Base-by-base conservation (phyloP, 2,113 vertebrate species). In the Chlamydotis undulata region DNA sequence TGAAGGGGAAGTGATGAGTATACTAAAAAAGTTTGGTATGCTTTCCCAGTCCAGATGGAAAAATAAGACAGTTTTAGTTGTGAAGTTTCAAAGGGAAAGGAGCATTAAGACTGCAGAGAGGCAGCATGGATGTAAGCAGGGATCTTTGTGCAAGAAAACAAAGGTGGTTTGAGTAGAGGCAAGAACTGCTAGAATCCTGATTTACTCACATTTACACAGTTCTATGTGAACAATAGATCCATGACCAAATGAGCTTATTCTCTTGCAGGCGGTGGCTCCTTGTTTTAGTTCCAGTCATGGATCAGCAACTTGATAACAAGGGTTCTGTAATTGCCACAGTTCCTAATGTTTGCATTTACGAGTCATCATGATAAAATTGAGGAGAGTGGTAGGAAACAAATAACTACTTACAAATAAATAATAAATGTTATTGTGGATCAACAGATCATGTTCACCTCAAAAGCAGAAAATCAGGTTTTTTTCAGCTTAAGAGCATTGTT, bases 41-140 rank as follows among this genome's bases (percentile, higher is more conserved):
- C 80, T 63, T 84, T 90, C 56, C n/a, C 50, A 80, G 59, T 80
- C 63, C 63, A 91, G 45, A 89, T 92, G 80, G 95, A 94, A 93
- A 96, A 92, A 76, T 47, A 87, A 91, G 55, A 79, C 68, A 2
- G 15, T 81, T 90, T 70, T 81, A 81, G 43, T 71, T 21, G 25
- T 41, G 88, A 83, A 47, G 35, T 83, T 94, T 94, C 64, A 74
- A 83, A 87, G 53, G 37, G 77, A 91, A 65, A 31, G 12, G 12
- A 84, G n/a, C n/a, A 7, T 53, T 78, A 61, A 33, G 56, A 37
- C 33, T 43, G 55, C 21, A 63, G 71, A 80, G 59, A 57, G 78
- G 25, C 31, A 9, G 53, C n/a, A 65, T 89, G 61, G 31, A 50
- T 69, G 12, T 69, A 91, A 78, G 47, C 59, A 67, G n/a, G 41